Base-by-base conservation (phyloP, 2,797 vertebrate genomes). In the Galago senegalensis region DNA sequence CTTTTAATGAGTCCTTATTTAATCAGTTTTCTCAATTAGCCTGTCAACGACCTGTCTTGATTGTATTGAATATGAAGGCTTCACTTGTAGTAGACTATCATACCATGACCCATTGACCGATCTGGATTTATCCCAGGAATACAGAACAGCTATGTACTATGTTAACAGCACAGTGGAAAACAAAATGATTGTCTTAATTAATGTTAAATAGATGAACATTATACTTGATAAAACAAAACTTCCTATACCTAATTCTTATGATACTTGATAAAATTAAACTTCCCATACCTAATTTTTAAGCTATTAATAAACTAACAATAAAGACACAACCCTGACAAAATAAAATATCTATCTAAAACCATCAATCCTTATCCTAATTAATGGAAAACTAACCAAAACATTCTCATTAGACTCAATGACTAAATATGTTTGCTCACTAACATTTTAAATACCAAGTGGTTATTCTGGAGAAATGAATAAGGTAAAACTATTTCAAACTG, bases 281-380 rank as follows among this genome's bases (percentile, higher is more conserved):
- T 25, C 25, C 20, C 49, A 80, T 40, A 23, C 1, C 6, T 84
- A 80, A 69, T 85, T 89, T 87, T 92, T 72, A 97, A 96, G 21
- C 58, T 85, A 85, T 65, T 61, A 84, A 84, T n/a, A 94, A 90
- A 63, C 34, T 65, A 93, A 79, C 31, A 43, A 43, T 12, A 92
- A 43, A 95, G 21, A 80, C 31, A 89, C n/a, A 53, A 83, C 37
- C 67, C 76, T 37, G 16, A 46, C n/a, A 97, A 88, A 96, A 94
- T 87, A 67, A 94, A 93, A 8, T 37, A 92, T 23, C 63, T 83
- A 56, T 29, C 84, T 79, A 7, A 96, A 96, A 89, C 12, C 79
- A 75, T 20, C 60, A 37, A 56, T 69, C 46, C 21, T 96, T 77
- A 93, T 70, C 60, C 81, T 67, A 56, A 94, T 88, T 80, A 88